Conservation (phyloP, 2,888 invertebrate species). For the Melieria omissa region DNA sequence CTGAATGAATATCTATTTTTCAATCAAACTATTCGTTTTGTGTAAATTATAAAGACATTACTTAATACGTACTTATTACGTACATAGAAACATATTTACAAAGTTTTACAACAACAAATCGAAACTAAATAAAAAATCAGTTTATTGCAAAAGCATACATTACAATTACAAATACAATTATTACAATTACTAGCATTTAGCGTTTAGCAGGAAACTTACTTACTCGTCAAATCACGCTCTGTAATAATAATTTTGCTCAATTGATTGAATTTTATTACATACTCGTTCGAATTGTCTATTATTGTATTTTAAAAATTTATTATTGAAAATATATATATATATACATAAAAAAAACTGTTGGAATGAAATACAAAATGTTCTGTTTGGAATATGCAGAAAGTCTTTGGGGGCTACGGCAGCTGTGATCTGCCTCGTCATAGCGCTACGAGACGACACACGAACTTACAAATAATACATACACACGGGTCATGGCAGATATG, state of each 20-base stretch:
- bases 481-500: not conserved
- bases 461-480: slow-evolving; percentile 1
- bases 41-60: no score
- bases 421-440: no score
- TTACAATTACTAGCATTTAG: not conserved
- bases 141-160: not conserved
- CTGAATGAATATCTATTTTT: not conserved
- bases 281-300: slow-evolving; percentile 8
- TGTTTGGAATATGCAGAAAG: not conserved
- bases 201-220: not conserved
- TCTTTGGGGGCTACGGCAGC: no score
- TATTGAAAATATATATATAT: slow-evolving; percentile 4
- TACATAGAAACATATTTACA: no score
- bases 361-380: not conserved
- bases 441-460: no score
- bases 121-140: no score
- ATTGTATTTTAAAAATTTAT: slow-evolving; percentile 1
- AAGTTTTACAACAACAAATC: no score
- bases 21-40: no score
- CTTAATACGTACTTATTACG: no score
- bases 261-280: slow-evolving; percentile 13
- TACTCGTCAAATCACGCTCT: slow-evolving; percentile 2
- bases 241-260: slow-evolving; percentile 25
- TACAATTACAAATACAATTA: not conserved
- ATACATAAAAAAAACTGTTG: slow-evolving; percentile 8